Evolutionary conservation across 2,888 invertebrate genomes (phyloP).

Genomic region (Drosophila nigritarsus): DNA sequence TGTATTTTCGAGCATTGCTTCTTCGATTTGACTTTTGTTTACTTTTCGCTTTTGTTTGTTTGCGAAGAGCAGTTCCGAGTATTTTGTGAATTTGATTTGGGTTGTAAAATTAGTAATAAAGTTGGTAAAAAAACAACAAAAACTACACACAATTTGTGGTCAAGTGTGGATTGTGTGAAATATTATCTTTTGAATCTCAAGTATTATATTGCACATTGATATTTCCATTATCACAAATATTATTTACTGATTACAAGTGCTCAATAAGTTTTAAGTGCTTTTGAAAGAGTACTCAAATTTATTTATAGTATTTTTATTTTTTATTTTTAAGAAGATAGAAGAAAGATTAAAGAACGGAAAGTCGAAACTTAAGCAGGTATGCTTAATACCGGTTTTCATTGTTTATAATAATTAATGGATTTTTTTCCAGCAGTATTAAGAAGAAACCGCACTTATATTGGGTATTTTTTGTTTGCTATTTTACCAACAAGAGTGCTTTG

Average conservation of each 20-base stretch:
- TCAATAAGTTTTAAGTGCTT: neutral
- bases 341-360: neutral
- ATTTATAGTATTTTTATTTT: neutral
- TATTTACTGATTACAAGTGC: neutral
- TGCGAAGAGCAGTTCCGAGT: neutral
- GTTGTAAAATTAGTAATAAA: conserved; percentile 17
- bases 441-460: neutral
- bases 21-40: conserved; percentile 27
- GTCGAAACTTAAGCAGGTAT: neutral
- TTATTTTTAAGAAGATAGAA: neutral
- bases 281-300: neutral
- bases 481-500: neutral
- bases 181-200: conserved; percentile 1
- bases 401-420: neutral
- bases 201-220: neutral
- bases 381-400: neutral
- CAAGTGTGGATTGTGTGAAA: neutral
- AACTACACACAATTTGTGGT: neutral
- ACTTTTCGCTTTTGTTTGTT: conserved; percentile 17
- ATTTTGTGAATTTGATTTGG: conserved; percentile 12
- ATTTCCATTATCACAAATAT: neutral
- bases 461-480: neutral
- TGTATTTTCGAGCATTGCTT: conserved; percentile 25
- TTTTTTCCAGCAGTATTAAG: neutral
- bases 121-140: neutral